These are phyloP conservation scores for Erpobdella octoculata DNA, from an alignment of 2,888 invertebrate genomes.

Conservation along the genomic window DNA sequence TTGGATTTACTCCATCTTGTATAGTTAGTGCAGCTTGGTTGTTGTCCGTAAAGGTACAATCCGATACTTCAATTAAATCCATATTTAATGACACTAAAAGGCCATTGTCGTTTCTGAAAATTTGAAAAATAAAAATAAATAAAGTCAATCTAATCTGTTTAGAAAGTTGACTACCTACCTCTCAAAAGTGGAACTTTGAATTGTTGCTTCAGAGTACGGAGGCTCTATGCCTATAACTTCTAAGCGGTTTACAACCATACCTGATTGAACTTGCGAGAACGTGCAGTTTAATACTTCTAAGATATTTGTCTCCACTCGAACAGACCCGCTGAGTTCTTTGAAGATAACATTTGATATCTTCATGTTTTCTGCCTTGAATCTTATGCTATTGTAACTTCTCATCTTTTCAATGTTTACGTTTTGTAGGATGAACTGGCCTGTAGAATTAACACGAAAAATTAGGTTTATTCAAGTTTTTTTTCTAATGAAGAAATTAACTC, in stretches of 20 bases:
- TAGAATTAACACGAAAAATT: too few species aligned
- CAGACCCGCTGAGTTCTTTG: not conserved
- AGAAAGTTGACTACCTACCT: not conserved
- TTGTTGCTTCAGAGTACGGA: not conserved
- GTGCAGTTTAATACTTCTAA: not conserved
- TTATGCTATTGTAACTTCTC: not conserved
- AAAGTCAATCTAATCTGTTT: not conserved
- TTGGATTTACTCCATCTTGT: not conserved
- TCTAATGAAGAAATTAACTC: too few species aligned
- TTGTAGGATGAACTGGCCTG: too few species aligned
- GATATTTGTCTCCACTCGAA: not conserved
- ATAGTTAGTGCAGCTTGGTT: not conserved
- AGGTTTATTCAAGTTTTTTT: too few species aligned
- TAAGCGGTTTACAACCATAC: not conserved
- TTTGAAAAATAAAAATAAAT: not conserved
- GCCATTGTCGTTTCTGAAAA: not conserved
- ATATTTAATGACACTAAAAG: not conserved
- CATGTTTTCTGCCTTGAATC: not conserved
- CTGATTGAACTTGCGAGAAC: not conserved
- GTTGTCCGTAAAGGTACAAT: not conserved
- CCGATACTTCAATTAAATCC: not conserved
- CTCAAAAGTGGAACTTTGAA: not conserved
- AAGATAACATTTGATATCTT: not conserved
- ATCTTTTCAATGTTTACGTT: too few species aligned
- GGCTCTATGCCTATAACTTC: not conserved